These are phyloP conservation scores for Ips typographus DNA, from an alignment of 1,140 invertebrate species.

Conservation along the genomic window DNA sequence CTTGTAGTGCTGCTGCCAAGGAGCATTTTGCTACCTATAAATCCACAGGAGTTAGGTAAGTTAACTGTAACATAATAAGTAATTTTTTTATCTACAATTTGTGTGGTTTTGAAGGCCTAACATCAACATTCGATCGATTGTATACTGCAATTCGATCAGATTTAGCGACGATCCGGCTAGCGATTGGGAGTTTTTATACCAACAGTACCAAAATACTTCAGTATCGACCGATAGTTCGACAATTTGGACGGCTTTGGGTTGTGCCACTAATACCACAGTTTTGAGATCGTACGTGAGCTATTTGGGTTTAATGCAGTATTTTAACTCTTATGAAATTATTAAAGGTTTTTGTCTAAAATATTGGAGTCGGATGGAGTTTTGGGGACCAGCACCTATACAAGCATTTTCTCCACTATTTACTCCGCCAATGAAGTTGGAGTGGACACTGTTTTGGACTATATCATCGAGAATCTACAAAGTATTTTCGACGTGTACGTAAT, in stretches of 20 bases:
- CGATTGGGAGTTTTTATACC: constrained; percentile 52
- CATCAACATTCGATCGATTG: constrained; percentile 59
- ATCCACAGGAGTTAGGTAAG: constrained; percentile 8
- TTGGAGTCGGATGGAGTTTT: constrained; percentile 32
- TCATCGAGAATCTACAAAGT: constrained; percentile 41
- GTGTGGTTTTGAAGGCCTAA: constrained; percentile 49
- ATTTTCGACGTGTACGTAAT: constrained; percentile 15
- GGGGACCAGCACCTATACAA: constrained; percentile 41
- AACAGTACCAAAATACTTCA: constrained; percentile 14
- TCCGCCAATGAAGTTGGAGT: constrained; percentile 51
- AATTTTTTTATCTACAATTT: constrained; percentile 36
- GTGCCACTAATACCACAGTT: constrained; percentile 59
- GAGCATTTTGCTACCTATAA: constrained; percentile 41
- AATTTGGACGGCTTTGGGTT: constrained; percentile 20
- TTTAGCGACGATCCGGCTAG: constrained; percentile 39
- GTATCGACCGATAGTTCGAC: constrained; percentile 3
- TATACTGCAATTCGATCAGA: constrained; percentile 60
- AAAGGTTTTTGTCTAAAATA: constrained; percentile 27
- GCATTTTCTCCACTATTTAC: constrained; percentile 53
- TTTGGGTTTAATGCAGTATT: background rate
- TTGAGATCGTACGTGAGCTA: constrained; percentile 2
- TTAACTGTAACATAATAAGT: too few species aligned
- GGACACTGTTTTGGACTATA: constrained; percentile 53
- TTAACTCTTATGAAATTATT: background rate
- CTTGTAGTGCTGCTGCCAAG: constrained; percentile 53